Percentiles rank a stretch among this genome's conserved stretches.
These are phyloP conservation scores for Plutella xylostella DNA, from an alignment of 2,888 invertebrate genomes.

Conservation along the genomic window DNA sequence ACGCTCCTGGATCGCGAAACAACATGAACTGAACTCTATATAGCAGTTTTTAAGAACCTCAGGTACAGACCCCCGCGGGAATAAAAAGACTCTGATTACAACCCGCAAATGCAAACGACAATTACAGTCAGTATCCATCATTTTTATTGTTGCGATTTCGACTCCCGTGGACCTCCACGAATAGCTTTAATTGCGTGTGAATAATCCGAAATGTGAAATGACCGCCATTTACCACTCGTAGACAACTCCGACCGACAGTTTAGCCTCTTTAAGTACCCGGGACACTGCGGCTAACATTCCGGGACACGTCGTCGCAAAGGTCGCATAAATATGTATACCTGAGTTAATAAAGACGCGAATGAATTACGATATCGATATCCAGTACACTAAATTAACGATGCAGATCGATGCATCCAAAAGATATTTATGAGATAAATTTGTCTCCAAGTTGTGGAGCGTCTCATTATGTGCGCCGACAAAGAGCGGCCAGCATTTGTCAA, in stretches of 20 bases:
- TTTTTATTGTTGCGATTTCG: conserved; percentile 24
- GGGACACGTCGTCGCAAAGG: conserved; percentile 2
- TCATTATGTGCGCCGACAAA: conserved; percentile 63
- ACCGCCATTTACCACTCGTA: not conserved
- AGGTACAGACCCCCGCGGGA: conserved; percentile 25
- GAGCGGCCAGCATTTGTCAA: conserved; percentile 51
- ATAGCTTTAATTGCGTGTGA: conserved; percentile 8
- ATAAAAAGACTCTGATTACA: conserved; percentile 24
- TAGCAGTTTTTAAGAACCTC: conserved; percentile 44
- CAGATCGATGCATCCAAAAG: conserved; percentile 52
- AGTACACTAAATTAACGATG: conserved; percentile 51
- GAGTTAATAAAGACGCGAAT: conserved; percentile 48
- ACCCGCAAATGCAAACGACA: conserved; percentile 14
- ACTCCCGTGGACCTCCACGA: conserved; percentile 6
- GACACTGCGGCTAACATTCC: too few relatives aligned
- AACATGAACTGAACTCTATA: conserved; percentile 49
- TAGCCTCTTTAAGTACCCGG: not conserved
- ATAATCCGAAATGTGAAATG: conserved; percentile 5
- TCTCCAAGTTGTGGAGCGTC: conserved; percentile 46
- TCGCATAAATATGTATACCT: conserved; percentile 28
- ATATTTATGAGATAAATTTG: conserved; percentile 65
- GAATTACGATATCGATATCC: conserved; percentile 54
- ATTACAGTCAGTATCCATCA: conserved; percentile 26
- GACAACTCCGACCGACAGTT: conserved; percentile 1
- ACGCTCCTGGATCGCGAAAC: conserved; percentile 30